These are phyloP conservation scores for Griposia aprilina DNA, from an alignment of 2,888 invertebrate species.

Conservation along the genomic window DNA sequence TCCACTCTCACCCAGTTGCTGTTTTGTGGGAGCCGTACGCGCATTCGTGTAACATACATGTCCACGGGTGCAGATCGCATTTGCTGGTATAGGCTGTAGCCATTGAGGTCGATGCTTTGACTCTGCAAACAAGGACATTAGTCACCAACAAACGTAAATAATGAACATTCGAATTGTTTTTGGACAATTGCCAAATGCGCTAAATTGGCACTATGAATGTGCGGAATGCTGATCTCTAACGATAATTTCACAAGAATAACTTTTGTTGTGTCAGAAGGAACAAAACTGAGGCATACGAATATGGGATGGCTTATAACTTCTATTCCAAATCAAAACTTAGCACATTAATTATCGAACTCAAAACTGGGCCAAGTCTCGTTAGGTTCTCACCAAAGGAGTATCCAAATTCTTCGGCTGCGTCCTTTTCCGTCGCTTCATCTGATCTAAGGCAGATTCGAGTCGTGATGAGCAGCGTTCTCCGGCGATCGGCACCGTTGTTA, in stretches of 20 bases:
- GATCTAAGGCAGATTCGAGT: conserved; percentile 92
- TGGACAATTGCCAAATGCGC: conserved; percentile 33
- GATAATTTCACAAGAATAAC: conserved; percentile 24
- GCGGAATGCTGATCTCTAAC: conserved; percentile 2
- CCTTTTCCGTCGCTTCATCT: conserved; percentile 91
- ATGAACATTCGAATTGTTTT: conserved; percentile 1
- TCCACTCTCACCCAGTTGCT: conserved; percentile 93
- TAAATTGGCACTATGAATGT: conserved; percentile 10
- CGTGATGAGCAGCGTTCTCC: conserved; percentile 92
- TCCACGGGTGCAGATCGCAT: conserved; percentile 92
- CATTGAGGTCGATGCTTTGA: conserved; percentile 90
- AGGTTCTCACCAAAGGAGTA: conserved; percentile 76
- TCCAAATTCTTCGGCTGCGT: conserved; percentile 88
- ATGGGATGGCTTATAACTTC: neutral
- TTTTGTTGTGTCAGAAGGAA: neutral
- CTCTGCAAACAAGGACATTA: conserved; percentile 75
- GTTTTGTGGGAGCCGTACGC: conserved; percentile 92
- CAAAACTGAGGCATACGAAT: neutral
- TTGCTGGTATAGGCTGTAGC: conserved; percentile 92
- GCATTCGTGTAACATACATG: conserved; percentile 93
- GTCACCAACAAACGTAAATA: conserved; percentile 53
- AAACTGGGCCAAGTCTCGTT: neutral
- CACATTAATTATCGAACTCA: neutral
- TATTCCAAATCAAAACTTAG: neutral
- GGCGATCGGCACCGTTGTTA: conserved; percentile 82